phyloP scores from a whole-genome alignment of 2,888 invertebrate genomes.

The Andricus curvator region DNA sequence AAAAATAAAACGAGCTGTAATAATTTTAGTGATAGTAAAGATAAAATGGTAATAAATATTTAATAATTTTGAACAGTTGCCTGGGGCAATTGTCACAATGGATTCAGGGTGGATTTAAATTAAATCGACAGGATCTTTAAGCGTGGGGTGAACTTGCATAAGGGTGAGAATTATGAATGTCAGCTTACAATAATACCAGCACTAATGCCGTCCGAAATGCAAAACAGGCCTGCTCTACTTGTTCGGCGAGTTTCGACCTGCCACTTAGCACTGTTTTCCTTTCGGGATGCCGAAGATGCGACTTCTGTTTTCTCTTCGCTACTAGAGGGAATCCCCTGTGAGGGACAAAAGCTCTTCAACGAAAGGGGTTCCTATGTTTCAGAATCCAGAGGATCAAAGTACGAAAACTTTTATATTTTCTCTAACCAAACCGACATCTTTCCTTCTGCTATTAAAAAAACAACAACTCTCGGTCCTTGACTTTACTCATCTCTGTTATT shows the following conservation, averaged over 20 bases:
- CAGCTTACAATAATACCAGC: slow-evolving; percentile 75
- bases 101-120: slow-evolving; percentile 61
- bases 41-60: not conserved
- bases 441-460: too few relatives aligned
- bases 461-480: too few relatives aligned
- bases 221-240: slow-evolving; percentile 59
- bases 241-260: slow-evolving; percentile 23
- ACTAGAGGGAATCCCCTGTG: slow-evolving; percentile 9
- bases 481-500: too few relatives aligned
- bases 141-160: slow-evolving; percentile 48
- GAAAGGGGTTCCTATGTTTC: slow-evolving; percentile 25
- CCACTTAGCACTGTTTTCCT: slow-evolving; percentile 31
- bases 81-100: not conserved
- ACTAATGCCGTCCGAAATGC: slow-evolving; percentile 70
- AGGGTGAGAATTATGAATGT: slow-evolving; percentile 71
- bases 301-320: slow-evolving; percentile 30
- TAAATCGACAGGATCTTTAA: slow-evolving; percentile 62
- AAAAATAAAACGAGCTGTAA: not conserved
- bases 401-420: not conserved
- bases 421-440: not conserved
- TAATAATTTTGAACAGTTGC: not conserved
- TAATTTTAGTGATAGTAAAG: not conserved
- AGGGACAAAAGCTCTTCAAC: slow-evolving; percentile 17
- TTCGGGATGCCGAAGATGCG: slow-evolving; percentile 24
- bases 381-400: not conserved